These are phyloP conservation scores for Taxidea taxus DNA, from an alignment of 2,113 vertebrate genomes.

Conservation along the genomic window DNA sequence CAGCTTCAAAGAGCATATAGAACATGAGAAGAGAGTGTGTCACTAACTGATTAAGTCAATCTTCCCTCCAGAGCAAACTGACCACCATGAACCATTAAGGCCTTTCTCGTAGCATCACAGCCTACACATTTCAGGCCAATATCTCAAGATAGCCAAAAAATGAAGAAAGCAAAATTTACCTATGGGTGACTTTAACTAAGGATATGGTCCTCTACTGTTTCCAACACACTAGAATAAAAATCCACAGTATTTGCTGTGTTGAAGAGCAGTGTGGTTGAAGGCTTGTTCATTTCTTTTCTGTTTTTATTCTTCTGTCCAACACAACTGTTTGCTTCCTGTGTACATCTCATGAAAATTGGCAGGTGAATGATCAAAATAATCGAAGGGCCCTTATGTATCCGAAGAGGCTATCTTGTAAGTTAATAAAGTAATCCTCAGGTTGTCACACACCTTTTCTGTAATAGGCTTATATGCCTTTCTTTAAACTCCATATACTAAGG, in stretches of 20 bases:
- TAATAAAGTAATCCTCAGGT: slow-evolving; percentile 42
- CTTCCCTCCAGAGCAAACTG: background rate
- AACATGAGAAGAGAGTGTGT: background rate
- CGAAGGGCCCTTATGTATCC: background rate
- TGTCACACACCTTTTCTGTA: slow-evolving; percentile 35
- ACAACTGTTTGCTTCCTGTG: background rate
- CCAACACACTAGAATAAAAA: background rate
- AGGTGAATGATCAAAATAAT: slow-evolving; percentile 39
- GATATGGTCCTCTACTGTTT: background rate
- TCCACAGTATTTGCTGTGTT: background rate
- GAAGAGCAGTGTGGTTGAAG: background rate
- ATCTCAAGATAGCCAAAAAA: background rate
- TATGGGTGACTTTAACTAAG: background rate
- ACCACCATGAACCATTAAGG: background rate
- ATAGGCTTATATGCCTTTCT: background rate
- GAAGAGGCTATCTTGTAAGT: slow-evolving; percentile 12
- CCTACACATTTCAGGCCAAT: background rate
- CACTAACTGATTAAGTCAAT: background rate
- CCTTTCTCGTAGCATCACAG: background rate
- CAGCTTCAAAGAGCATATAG: background rate
- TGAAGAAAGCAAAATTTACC: background rate
- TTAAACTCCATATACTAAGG: slow-evolving; percentile 22
- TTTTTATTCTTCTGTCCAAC: background rate
- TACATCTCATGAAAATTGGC: background rate
- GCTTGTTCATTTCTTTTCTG: background rate